phyloP scores from a whole-genome alignment of 2,113 vertebrate species.

The Egretta garzetta region DNA sequence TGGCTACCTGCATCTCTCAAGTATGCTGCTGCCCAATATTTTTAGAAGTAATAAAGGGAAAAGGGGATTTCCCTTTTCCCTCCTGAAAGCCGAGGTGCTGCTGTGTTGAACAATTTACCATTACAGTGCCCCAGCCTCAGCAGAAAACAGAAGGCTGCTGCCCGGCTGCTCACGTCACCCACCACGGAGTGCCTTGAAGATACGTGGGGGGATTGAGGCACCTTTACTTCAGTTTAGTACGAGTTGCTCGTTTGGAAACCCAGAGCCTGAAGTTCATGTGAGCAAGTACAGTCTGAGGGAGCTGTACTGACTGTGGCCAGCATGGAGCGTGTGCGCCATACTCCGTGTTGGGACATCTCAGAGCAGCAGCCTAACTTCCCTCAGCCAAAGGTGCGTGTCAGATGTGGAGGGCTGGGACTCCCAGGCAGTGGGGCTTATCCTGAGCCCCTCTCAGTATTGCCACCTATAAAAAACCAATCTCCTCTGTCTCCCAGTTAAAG shows the following conservation, averaged over 20 bases:
- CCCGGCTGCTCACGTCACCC: background rate
- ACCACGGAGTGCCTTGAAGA: too few relatives aligned
- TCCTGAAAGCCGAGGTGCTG: background rate
- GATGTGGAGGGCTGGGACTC: background rate
- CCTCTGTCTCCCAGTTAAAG: background rate
- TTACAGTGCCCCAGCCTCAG: background rate
- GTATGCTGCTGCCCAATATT: background rate
- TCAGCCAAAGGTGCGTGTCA: background rate
- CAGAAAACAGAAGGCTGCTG: background rate
- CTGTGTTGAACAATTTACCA: background rate
- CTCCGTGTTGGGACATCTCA: background rate
- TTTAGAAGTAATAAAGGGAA: background rate
- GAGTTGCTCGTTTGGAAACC: background rate
- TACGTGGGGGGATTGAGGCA: background rate
- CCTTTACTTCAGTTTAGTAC: background rate
- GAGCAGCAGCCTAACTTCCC: background rate
- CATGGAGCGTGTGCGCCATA: rapidly evolving
- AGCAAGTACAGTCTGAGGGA: background rate
- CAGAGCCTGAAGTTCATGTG: background rate
- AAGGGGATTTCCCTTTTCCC: background rate
- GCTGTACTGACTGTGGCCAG: background rate
- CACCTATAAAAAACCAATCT: background rate
- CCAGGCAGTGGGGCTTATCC: background rate
- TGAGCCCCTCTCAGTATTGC: background rate
- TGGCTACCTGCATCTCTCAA: background rate